These are phyloP conservation scores for Rhogogaster chlorosoma DNA, from an alignment of 2,888 invertebrate species.

Conservation along the genomic window DNA sequence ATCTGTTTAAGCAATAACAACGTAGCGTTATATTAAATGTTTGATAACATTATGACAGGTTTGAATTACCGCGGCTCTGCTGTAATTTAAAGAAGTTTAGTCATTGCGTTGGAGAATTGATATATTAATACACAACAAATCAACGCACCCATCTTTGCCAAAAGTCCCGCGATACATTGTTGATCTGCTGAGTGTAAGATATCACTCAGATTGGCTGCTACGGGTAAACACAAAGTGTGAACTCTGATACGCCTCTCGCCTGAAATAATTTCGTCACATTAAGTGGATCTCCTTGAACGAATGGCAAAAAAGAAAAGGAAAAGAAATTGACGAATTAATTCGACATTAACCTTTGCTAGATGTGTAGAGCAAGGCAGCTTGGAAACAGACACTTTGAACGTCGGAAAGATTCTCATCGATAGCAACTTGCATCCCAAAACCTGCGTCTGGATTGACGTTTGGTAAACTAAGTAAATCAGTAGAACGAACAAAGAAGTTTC, in stretches of 20 bases:
- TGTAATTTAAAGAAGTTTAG: background rate
- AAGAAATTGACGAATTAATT: background rate
- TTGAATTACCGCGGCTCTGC: background rate
- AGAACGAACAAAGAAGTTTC: slow-evolving; percentile 99
- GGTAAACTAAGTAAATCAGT: slow-evolving; percentile 97
- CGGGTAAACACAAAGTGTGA: slow-evolving; percentile 97
- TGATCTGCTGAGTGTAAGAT: slow-evolving; percentile 95
- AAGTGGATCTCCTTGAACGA: slow-evolving; percentile 1
- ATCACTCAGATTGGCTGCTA: slow-evolving; percentile 91
- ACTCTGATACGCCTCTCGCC: slow-evolving; percentile 98
- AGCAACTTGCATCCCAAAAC: slow-evolving; percentile 98
- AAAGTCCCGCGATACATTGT: slow-evolving; percentile 93
- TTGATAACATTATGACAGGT: background rate
- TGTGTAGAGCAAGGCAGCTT: slow-evolving; percentile 98
- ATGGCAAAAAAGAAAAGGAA: background rate
- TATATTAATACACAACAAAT: background rate
- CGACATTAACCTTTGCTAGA: slow-evolving; percentile 87
- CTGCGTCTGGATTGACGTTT: slow-evolving; percentile 98
- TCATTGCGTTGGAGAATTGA: slow-evolving; percentile 1
- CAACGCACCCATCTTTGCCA: slow-evolving; percentile 95
- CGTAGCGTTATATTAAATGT: background rate
- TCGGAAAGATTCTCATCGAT: slow-evolving; percentile 95
- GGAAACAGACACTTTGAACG: slow-evolving; percentile 95
- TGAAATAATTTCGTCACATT: slow-evolving; percentile 69
- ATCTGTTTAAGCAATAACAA: slow-evolving; percentile 3